Conservation (phyloP, 1,140 invertebrate genomes). For the Babylonia areolata region DNA sequence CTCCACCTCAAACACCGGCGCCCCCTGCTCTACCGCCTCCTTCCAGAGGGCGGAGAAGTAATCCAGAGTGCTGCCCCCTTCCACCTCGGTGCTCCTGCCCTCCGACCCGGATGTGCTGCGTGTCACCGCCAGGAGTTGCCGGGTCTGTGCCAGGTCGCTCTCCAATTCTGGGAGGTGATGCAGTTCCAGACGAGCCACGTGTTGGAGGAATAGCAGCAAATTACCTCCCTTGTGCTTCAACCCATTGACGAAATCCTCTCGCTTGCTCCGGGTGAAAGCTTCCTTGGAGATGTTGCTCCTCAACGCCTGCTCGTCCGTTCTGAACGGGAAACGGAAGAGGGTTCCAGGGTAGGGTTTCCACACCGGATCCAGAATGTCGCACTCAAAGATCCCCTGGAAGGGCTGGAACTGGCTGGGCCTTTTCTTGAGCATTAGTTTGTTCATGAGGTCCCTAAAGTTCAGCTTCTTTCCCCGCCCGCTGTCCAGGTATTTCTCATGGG, state of each 20-base stretch:
- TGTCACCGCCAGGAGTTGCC: constrained; percentile 28
- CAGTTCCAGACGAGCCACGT: constrained; percentile 62
- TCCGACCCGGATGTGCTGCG: constrained; percentile 5
- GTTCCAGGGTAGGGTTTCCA: constrained; percentile 57
- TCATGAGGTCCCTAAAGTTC: constrained; percentile 46
- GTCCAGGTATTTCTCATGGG: constrained; percentile 56
- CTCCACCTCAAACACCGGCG: neutral
- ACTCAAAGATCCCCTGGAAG: constrained; percentile 61
- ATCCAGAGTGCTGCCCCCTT: neutral
- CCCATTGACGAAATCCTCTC: constrained; percentile 60
- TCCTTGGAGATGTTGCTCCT: constrained; percentile 63
- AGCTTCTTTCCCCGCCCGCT: constrained; percentile 58
- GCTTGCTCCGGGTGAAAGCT: constrained; percentile 56
- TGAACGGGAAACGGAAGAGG: constrained; percentile 65
- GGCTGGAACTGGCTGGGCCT: constrained; percentile 63
- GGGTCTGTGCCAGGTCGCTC: neutral
- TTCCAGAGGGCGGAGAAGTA: neutral
- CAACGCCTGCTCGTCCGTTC: constrained; percentile 56
- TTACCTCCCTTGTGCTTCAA: constrained; percentile 58
- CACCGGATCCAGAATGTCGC: constrained; percentile 24
- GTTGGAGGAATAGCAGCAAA: constrained; percentile 71
- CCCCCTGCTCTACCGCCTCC: neutral
- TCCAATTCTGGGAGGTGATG: constrained; percentile 54
- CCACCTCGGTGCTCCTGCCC: too few relatives aligned
- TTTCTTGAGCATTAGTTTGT: constrained; percentile 43